A percentile compares a stretch with the other conserved stretches of the same genome.
Evolutionary conservation across 2,888 invertebrate species (phyloP).

Genomic region (Apotomis betuletana): DNA sequence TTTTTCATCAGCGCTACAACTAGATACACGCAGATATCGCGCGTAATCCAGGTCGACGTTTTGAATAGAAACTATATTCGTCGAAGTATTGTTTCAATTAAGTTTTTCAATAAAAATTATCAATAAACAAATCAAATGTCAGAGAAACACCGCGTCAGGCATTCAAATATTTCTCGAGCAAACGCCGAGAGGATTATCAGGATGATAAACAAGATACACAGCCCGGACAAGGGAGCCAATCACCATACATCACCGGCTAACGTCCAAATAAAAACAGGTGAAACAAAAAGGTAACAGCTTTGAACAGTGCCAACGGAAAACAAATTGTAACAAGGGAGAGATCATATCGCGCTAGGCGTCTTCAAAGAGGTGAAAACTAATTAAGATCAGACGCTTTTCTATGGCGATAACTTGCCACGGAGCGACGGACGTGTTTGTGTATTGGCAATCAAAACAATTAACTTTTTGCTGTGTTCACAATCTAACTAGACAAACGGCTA

Average conservation of each 20-base stretch:
- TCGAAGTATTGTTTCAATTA: slow-evolving; percentile 71
- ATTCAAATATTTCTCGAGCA: slow-evolving; percentile 75
- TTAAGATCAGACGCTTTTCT: slow-evolving; percentile 83
- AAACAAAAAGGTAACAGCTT: slow-evolving; percentile 76
- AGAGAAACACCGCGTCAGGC: slow-evolving; percentile 59
- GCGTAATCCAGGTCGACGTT: slow-evolving; percentile 56
- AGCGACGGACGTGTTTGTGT: slow-evolving; percentile 77
- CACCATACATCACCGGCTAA: slow-evolving; percentile 81
- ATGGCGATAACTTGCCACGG: slow-evolving; percentile 77
- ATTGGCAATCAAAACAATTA: slow-evolving; percentile 83
- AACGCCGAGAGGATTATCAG: slow-evolving; percentile 75
- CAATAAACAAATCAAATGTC: slow-evolving; percentile 73
- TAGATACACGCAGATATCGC: slow-evolving; percentile 63
- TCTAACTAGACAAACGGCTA: slow-evolving; percentile 64
- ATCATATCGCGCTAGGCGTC: slow-evolving; percentile 80
- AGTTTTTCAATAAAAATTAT: slow-evolving; percentile 69
- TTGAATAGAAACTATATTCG: slow-evolving; percentile 72
- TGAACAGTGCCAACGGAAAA: slow-evolving; percentile 78
- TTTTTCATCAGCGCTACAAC: slow-evolving; percentile 67
- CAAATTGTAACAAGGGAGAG: slow-evolving; percentile 81
- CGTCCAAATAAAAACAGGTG: slow-evolving; percentile 75
- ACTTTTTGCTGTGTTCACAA: slow-evolving; percentile 74
- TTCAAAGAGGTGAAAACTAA: slow-evolving; percentile 82
- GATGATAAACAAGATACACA: slow-evolving; percentile 81
- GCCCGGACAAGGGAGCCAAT: slow-evolving; percentile 79